phyloP scores from a whole-genome alignment of 2,113 vertebrate genomes.

The Opisthocomus hoazin region DNA sequence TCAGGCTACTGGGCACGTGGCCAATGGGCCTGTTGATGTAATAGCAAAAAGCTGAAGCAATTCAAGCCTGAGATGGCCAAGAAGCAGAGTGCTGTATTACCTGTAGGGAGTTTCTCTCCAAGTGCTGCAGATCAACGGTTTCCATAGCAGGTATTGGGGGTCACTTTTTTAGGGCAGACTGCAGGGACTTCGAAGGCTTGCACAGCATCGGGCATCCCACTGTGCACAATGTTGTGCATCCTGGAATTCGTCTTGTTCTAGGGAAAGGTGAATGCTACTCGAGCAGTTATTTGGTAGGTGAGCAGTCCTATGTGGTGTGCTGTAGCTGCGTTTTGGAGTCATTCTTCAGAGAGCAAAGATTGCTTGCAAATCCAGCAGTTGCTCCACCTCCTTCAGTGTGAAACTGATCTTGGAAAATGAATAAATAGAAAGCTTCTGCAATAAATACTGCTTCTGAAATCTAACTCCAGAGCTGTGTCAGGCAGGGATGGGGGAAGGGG shows the following conservation, averaged over 20 bases:
- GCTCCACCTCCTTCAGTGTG: neutral
- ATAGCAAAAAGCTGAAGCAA: neutral
- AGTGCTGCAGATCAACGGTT: neutral
- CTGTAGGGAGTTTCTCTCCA: neutral
- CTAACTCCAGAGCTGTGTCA: neutral
- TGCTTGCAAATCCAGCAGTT: neutral
- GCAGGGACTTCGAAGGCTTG: neutral
- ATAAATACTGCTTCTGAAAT: conserved; percentile 37
- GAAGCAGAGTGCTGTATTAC: neutral
- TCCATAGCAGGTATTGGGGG: neutral
- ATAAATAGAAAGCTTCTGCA: conserved; percentile 33
- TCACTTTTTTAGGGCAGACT: neutral
- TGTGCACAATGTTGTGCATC: too few species aligned
- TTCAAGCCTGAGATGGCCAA: neutral
- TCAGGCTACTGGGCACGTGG: neutral
- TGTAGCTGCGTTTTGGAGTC: neutral
- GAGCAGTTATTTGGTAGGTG: neutral
- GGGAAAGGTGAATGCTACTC: neutral
- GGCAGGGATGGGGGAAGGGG: neutral
- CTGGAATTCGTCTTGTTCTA: neutral
- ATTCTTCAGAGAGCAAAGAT: neutral
- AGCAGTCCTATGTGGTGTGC: neutral
- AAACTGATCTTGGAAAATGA: neutral
- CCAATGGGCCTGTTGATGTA: neutral
- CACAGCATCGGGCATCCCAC: accelerated